Evolutionary conservation across 2,888 invertebrate species (phyloP), one percentile per base, ranked within the genome.

Genomic region (Ophion costatus): DNA sequence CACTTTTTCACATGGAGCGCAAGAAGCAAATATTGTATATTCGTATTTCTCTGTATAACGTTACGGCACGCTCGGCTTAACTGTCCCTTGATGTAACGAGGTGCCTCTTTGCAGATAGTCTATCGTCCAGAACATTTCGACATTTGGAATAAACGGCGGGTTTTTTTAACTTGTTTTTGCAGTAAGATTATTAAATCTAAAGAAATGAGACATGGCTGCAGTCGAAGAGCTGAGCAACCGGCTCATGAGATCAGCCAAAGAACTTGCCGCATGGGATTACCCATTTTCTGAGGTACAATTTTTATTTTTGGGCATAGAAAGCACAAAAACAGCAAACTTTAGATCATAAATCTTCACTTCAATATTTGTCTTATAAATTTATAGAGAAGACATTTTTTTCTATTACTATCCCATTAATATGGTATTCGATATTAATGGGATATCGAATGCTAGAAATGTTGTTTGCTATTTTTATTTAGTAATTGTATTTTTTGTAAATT

Each of bases 231-330:
- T 91, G 73, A 91, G 90, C 82, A 76, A 81, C 10, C 89, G 91
- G 59, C 88, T 93, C 69, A 90, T 91, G 88, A 91, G 90, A 86
- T 89, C 92, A 17, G 91, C 89, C 5, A 92, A 91, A 84, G 91
- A 91, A 76, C 87, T 93, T 9, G 91, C 92, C 0, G 89, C 91
- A 45, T 93, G 93, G 93, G 89, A 89, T 42, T 93, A 91, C 85
- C 91, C 92, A 3, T 85, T 93, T n/a, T 88, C 91, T 20, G 87
- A 93, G 90, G 93, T 93, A 89, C n/a, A 56, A 38, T 67, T 56
- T 61, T 56, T 42, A 22, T 11, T 17, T 4, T 29, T 29, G 33
- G 42, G 78, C 14, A 3, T n/a, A 22, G 38, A 74, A 57, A 61
- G 29, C 33, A 64, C 17, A 24, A 24, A 24, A 51, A 38, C 5